Percentiles rank a stretch among this genome's conserved stretches.
phyloP scores from a whole-genome alignment of 2,888 invertebrate species.

The Escarpia spicata region DNA sequence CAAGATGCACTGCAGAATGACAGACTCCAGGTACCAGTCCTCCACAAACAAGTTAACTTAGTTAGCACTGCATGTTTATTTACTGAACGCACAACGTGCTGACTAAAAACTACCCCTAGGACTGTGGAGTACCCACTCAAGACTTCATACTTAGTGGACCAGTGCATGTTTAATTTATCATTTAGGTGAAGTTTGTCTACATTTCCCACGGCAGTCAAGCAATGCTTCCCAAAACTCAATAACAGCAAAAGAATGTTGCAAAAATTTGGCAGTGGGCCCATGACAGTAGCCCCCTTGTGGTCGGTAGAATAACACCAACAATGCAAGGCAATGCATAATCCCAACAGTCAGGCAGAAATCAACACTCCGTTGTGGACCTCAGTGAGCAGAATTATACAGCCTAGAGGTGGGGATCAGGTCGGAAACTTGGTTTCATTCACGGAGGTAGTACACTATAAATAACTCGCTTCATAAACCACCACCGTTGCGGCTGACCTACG shows the following conservation, averaged over 20 bases:
- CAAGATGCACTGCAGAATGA: neutral
- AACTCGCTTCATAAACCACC: neutral
- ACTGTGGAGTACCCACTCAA: neutral
- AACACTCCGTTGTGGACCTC: neutral
- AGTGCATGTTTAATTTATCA: constrained; percentile 4
- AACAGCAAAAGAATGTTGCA: neutral
- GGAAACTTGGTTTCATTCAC: neutral
- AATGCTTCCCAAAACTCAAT: neutral
- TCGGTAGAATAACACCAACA: neutral
- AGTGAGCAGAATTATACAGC: neutral
- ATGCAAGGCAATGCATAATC: neutral
- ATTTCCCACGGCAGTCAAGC: neutral
- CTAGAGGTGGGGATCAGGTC: neutral
- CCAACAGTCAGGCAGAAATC: neutral
- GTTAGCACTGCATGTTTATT: constrained; percentile 8
- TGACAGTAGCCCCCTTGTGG: neutral
- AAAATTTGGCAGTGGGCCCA: neutral
- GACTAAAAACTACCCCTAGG: neutral
- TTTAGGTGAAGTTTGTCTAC: neutral
- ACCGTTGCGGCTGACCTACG: neutral
- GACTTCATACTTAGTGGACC: neutral
- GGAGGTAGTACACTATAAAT: constrained; percentile 1
- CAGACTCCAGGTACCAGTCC: neutral
- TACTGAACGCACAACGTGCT: neutral
- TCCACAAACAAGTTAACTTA: neutral